Evolutionary conservation across 2,113 vertebrate species (phyloP).

Genomic region (Chamaetylas fuelleborni): DNA sequence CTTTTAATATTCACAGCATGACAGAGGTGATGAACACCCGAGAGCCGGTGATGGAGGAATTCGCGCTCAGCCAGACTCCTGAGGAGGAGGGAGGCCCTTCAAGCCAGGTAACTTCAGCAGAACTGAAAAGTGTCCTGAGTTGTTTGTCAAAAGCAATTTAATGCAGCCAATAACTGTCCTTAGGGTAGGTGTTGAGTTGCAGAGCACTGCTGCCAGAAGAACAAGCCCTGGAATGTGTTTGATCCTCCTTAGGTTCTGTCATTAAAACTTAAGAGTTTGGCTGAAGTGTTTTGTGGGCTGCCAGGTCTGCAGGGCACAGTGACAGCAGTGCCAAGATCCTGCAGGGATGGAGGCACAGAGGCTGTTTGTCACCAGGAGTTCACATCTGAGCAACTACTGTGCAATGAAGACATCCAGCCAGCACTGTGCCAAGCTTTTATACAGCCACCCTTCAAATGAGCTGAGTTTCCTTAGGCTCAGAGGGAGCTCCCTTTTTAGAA

Average conservation of each 20-base stretch:
- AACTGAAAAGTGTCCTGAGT: background rate
- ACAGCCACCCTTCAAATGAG: background rate
- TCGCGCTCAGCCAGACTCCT: slow-evolving; percentile 69
- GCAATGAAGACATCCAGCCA: background rate
- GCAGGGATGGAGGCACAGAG: background rate
- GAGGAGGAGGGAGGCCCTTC: slow-evolving; percentile 79
- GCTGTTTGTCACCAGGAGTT: background rate
- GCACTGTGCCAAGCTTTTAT: background rate
- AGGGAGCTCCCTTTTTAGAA: background rate
- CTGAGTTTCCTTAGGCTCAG: background rate
- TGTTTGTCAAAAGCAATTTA: background rate
- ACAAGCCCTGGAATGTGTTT: background rate
- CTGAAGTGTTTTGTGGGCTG: background rate
- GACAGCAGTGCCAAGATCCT: background rate
- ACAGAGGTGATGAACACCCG: slow-evolving; percentile 87
- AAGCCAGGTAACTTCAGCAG: slow-evolving; percentile 69
- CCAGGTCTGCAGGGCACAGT: background rate
- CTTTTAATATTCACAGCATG: slow-evolving; percentile 75
- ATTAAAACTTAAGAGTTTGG: background rate
- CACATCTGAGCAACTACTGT: background rate
- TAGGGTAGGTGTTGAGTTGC: background rate
- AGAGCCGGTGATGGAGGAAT: slow-evolving; percentile 84
- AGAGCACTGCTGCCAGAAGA: background rate
- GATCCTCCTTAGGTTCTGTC: background rate
- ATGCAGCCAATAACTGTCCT: background rate